Evolutionary conservation across 2,113 vertebrate genomes (phyloP).

Genomic region (Chloroceryle aenea): DNA sequence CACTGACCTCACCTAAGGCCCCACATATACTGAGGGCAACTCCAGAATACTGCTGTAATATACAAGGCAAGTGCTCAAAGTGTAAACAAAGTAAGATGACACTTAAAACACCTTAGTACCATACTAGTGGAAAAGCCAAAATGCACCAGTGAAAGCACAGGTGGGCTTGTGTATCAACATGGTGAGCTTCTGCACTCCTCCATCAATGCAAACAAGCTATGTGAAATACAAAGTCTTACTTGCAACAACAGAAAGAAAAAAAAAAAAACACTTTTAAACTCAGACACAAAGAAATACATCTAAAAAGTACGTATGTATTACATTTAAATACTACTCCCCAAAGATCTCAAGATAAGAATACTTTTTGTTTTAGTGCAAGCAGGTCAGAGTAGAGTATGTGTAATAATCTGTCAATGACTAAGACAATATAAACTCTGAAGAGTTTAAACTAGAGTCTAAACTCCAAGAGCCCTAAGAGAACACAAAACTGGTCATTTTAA

Average conservation of each 20-base stretch:
- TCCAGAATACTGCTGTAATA: background rate
- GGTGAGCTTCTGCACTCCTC: background rate
- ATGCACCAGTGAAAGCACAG: background rate
- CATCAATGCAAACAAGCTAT: accelerated
- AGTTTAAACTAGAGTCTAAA: too few species aligned
- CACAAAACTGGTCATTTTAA: background rate
- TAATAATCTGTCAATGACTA: background rate
- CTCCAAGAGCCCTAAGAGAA: too few species aligned
- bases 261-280: background rate
- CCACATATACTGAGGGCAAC: accelerated
- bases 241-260: background rate
- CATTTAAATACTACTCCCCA: background rate
- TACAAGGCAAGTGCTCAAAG: accelerated
- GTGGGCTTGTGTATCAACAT: accelerated
- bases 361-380: background rate
- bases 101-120: accelerated
- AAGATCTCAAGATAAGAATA: background rate
- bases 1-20: background rate
- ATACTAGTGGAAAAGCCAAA: background rate
- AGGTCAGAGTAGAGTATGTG: accelerated
- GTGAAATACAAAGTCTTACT: accelerated
- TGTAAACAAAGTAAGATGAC: background rate
- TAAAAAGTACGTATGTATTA: background rate
- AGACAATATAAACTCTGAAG: background rate
- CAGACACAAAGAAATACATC: background rate